Evolutionary conservation across 2,888 invertebrate genomes (phyloP), one percentile per base, ranked within the genome.

Genomic region (Nymphalis c-album): DNA sequence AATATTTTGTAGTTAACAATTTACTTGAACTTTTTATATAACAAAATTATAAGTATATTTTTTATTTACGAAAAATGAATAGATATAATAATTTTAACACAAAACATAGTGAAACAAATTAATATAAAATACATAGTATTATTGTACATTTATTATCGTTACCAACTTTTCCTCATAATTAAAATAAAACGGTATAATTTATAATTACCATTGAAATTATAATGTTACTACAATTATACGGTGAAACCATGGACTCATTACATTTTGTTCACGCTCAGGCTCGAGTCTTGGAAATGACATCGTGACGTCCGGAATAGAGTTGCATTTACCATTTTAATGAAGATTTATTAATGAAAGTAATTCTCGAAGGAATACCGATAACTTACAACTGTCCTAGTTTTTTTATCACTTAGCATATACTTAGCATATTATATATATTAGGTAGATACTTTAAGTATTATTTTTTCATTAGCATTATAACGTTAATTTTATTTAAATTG

Each of bases 311-410:
- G 73, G 63, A 63, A 51, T 63, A 47, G 58, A 7, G 59, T 46
- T 60, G 69, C 67, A 71, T 62, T 50, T 59, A 67, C 60, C 68
- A 73, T 67, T 74, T 68, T 69, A 69, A 74, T 68, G 69, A 70
- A 67, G 63, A 53, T 73, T 68, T 48, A 66, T 69, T 68, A 60
- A 53, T 55, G 31, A 58, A 58, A 55, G 40, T 17, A 26, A 61
- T 46, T 50, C 51, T 51, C 48, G 40, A 45, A 26, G 35, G 58
- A 63, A 63, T 18, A 51, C 16, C 6, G 13, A 5, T 26, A 51
- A 10, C 3, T 13, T 22, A 8, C 10, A 22, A 51, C 22, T 51
- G 51, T 22, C 20, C 13, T 51, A 51, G 10, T 51, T 51, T 51
- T 22, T 51, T 10, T 50, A 50, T 50, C 40, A 40, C 13, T 40